Conservation (phyloP, 2,888 invertebrate species). For the Xiphydria camelus region DNA sequence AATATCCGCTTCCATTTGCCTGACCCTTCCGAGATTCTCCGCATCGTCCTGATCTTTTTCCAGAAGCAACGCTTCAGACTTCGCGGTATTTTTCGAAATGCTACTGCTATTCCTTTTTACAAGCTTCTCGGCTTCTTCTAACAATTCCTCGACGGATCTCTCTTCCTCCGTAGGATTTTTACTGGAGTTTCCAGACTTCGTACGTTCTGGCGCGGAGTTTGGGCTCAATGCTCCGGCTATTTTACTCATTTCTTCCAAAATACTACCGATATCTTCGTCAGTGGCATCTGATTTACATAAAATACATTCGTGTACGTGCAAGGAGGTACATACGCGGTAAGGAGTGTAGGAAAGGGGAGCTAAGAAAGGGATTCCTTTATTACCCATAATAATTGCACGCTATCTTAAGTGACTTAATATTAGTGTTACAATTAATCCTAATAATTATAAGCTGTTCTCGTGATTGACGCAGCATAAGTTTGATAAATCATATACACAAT, state of each 20-base stretch:
- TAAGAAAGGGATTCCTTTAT: no score
- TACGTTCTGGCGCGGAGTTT: slow-evolving; percentile 37
- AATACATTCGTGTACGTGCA: not conserved
- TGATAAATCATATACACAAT: no score
- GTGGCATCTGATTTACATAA: slow-evolving; percentile 41
- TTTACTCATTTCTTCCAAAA: slow-evolving; percentile 54
- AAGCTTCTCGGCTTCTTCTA: slow-evolving; percentile 52
- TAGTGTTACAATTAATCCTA: no score
- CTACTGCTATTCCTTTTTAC: slow-evolving; percentile 45
- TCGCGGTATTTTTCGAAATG: slow-evolving; percentile 42
- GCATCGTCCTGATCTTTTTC: slow-evolving; percentile 31
- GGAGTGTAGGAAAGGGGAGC: no score
- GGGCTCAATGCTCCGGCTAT: slow-evolving; percentile 49
- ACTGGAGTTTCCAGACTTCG: slow-evolving; percentile 36
- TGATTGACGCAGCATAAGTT: no score
- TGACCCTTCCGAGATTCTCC: slow-evolving; percentile 30
- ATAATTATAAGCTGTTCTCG: no score
- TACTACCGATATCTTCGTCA: slow-evolving; percentile 53
- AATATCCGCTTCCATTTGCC: slow-evolving; percentile 47
- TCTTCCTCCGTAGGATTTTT: slow-evolving; percentile 47
- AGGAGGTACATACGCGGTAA: no score
- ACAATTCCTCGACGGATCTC: slow-evolving; percentile 49
- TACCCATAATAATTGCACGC: no score
- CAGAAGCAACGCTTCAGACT: slow-evolving; percentile 41
- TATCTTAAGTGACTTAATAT: no score